Percentiles rank a stretch among this genome's conserved stretches.
These are phyloP conservation scores for Drosophila ezoana DNA, from an alignment of 2,888 invertebrate genomes.

Conservation along the genomic window DNA sequence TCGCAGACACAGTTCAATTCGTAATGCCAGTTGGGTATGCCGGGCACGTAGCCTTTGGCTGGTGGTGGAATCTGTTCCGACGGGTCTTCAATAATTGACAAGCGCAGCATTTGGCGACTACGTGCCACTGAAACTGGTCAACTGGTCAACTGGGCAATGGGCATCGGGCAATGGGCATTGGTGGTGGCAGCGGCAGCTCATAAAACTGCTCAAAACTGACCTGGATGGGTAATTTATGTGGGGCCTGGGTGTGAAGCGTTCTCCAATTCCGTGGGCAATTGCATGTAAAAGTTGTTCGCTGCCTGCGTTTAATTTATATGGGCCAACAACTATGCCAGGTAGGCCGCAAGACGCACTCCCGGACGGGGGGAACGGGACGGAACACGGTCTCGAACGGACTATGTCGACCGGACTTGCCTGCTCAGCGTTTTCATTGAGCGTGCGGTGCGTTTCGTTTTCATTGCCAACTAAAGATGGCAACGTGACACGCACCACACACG, in stretches of 20 bases:
- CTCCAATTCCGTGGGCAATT: slow-evolving; percentile 69
- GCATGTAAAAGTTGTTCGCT: slow-evolving; percentile 74
- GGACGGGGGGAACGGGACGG: neutral
- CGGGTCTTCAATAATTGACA: slow-evolving; percentile 65
- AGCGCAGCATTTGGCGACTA: slow-evolving; percentile 64
- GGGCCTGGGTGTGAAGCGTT: slow-evolving; percentile 69
- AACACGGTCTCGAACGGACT: slow-evolving; percentile 1
- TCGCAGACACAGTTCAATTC: slow-evolving; percentile 18
- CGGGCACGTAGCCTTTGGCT: slow-evolving; percentile 60
- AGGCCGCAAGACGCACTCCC: slow-evolving; percentile 36
- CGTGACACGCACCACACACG: slow-evolving; percentile 31
- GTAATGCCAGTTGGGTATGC: slow-evolving; percentile 59
- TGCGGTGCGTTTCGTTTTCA: slow-evolving; percentile 45
- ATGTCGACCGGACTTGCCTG: slow-evolving; percentile 41
- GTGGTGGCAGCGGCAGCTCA: slow-evolving; percentile 44
- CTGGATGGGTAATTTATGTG: slow-evolving; percentile 76
- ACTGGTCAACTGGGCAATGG: slow-evolving; percentile 16
- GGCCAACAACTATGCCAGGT: slow-evolving; percentile 63
- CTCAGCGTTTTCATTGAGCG: slow-evolving; percentile 71
- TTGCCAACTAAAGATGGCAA: slow-evolving; percentile 30
- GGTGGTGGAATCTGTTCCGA: slow-evolving; percentile 62
- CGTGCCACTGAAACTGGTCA: slow-evolving; percentile 50
- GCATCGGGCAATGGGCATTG: too few relatives aligned
- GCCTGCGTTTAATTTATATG: slow-evolving; percentile 75
- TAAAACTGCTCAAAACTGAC: slow-evolving; percentile 71